Base-by-base conservation (phyloP, 2,888 invertebrate genomes). In the Ernsta delagoae region DNA sequence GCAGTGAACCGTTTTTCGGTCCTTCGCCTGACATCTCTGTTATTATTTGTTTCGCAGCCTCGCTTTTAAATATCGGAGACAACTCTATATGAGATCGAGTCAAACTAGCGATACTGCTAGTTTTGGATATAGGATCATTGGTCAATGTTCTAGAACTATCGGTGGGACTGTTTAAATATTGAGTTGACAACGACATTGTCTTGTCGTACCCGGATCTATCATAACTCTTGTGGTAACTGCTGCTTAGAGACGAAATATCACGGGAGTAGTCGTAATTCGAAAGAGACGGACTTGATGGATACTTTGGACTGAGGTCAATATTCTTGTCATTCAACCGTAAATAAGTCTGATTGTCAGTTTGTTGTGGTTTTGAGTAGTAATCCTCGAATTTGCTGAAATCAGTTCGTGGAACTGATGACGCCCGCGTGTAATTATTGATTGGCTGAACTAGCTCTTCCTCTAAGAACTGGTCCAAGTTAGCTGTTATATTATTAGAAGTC, bases 31-130 rank as follows among this genome's bases (percentile, higher is more conserved):
- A 94, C 95, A 97, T 96, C 88, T 97, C 97, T 73, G 96, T 97
- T 73, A 97, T 97, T 64, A 98, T 98, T 88, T 97, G 97, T 72
- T 96, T 95, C 0, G 98, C 97, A 1, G 97, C 97, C 84, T 97
- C 97, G 81, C 97, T 97, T 83, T 97, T 97, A 86, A 97, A 98
- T 66, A 97, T 96, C 0, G 97, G 97, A 34, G 97, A 97, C 74
- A 97, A 83, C 78, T 97, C 94, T 78, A 93, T 91, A 70, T 91
- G 86, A 2, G 91, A 92, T 71, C 92, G 80, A 4, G 89, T 92
- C 73, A 94, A 75, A 73, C 93, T 93, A 0, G 83, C 88, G 3
- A 93, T 86, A 72, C 93, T 94, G 70, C 92, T 92, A 0, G 91
- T 92, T 73, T 94, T 94, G 1, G 93, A 93, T 56, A 93, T 71